Percentiles rank a stretch among this genome's conserved stretches.
Conservation (phyloP, 2,888 invertebrate genomes). For the Anagyrus pseudococci region DNA sequence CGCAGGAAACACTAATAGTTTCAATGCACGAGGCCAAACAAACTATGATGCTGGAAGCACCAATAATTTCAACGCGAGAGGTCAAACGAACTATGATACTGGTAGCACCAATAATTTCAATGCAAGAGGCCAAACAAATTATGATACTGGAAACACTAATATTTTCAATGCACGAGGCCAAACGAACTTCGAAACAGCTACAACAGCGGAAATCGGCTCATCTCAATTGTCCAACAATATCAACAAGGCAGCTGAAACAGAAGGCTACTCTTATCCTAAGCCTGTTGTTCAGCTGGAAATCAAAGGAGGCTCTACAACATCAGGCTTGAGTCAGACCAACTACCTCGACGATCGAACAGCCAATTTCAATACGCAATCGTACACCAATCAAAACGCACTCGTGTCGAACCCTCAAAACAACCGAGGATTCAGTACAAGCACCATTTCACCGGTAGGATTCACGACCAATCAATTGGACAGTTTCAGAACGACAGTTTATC, state of each 20-base stretch:
- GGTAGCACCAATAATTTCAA: neutral
- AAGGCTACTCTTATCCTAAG: slow-evolving; percentile 42
- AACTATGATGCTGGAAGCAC: neutral
- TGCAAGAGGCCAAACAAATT: neutral
- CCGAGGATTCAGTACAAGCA: slow-evolving; percentile 13
- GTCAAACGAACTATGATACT: neutral
- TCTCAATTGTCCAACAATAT: neutral
- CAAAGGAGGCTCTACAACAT: slow-evolving; percentile 14
- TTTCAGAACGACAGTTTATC: slow-evolving; percentile 48
- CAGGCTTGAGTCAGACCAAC: slow-evolving; percentile 8
- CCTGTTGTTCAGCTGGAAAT: slow-evolving; percentile 31
- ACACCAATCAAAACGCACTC: slow-evolving; percentile 21
- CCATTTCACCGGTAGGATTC: slow-evolving; percentile 43
- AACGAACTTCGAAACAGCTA: neutral
- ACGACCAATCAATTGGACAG: slow-evolving; percentile 48
- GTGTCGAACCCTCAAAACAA: slow-evolving; percentile 12
- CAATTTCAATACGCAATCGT: neutral
- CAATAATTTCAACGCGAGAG: too few species aligned
- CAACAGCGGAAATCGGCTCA: slow-evolving; percentile 8
- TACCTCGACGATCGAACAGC: neutral
- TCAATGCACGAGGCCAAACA: neutral
- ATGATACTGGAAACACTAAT: neutral
- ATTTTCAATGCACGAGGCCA: neutral
- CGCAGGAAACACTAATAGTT: neutral
- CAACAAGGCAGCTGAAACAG: neutral